These are phyloP conservation scores for Philotrypesis tridentata DNA, from an alignment of 1,140 invertebrate species.

Conservation along the genomic window DNA sequence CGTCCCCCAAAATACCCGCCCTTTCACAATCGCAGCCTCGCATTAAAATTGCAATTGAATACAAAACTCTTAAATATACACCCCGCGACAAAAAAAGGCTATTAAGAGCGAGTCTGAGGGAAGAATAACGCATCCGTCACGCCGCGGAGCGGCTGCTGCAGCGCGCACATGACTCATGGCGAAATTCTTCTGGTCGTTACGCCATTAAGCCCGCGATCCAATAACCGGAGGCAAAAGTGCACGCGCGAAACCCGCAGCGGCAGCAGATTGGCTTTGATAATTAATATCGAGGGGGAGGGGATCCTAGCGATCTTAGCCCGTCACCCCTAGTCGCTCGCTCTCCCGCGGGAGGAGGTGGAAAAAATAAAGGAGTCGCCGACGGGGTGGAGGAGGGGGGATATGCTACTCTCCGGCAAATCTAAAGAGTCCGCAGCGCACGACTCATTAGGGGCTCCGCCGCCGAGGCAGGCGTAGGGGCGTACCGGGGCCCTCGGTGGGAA, in stretches of 20 bases:
- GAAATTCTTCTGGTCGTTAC: conserved; percentile 1
- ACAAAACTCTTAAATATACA: too few relatives aligned
- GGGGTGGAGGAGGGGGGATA: too few relatives aligned
- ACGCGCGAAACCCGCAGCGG: not conserved
- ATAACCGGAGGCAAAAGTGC: not conserved
- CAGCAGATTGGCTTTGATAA: not conserved
- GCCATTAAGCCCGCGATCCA: not conserved
- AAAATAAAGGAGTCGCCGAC: not conserved
- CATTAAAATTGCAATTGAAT: too few relatives aligned
- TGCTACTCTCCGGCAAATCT: not conserved
- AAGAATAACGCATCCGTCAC: conserved; percentile 22
- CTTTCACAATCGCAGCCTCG: too few relatives aligned
- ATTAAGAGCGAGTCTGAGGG: not conserved
- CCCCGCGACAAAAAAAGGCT: not conserved
- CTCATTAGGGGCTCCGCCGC: conserved; percentile 50
- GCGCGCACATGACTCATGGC: not conserved
- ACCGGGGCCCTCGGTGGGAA: conserved; percentile 29
- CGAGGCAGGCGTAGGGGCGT: conserved; percentile 37
- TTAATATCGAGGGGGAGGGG: not conserved
- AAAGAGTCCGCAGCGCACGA: conserved; percentile 31
- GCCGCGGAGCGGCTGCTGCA: too few relatives aligned
- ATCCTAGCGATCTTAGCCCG: not conserved
- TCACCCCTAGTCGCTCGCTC: not conserved
- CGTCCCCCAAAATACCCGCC: too few relatives aligned
- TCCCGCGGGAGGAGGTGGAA: not conserved